Conservation (phyloP, 2,888 invertebrate genomes). For the Agrotis segetum region DNA sequence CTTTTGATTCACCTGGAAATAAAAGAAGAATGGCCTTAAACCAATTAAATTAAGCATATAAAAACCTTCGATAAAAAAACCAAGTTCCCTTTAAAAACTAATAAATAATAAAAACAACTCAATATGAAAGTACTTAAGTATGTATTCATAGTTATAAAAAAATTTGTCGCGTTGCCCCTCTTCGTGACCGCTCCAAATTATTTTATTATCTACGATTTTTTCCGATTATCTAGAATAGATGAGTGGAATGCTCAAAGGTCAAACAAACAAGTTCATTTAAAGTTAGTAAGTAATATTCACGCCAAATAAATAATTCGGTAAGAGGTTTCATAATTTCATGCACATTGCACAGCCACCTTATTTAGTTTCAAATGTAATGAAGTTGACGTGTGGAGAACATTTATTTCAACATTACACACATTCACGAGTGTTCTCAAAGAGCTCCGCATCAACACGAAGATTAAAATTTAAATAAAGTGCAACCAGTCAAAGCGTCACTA, state of each 20-base stretch:
- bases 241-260: no score
- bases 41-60: no score
- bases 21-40: no score
- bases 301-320: conserved; percentile 21
- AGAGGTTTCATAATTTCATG: conserved; percentile 12
- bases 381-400: not conserved
- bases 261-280: not conserved
- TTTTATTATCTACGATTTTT: no score
- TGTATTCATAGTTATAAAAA: no score
- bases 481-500: conserved; percentile 6
- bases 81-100: no score
- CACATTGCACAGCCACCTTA: not conserved
- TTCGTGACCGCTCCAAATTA: no score
- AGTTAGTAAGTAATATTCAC: conserved; percentile 10
- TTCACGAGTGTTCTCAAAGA: not conserved
- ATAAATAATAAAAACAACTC: no score
- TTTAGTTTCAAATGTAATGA: conserved; percentile 17
- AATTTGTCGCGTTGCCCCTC: no score
- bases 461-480: conserved; percentile 14
- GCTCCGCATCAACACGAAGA: not conserved
- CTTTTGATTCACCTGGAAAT: not conserved
- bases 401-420: not conserved
- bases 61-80: no score
- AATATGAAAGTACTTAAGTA: no score
- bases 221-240: no score